Evolutionary conservation across 2,797 vertebrate genomes (phyloP), one percentile per base, ranked within the genome.

Genomic region (Girardinus metallicus): DNA sequence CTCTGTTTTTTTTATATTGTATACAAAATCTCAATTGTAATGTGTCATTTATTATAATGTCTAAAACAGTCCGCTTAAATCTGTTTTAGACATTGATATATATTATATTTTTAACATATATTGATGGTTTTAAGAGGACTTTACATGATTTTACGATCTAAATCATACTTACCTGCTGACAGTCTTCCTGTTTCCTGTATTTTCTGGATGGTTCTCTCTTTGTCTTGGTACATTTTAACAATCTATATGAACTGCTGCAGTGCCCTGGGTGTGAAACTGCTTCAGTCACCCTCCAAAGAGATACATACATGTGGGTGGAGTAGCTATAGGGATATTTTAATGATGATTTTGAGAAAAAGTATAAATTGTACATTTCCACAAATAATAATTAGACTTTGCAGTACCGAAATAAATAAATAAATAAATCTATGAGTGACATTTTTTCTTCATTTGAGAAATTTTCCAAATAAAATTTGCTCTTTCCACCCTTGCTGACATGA

Each of bases 1-100:
- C 64, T 71, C 80, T 71, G 78, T 80, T 60, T 53, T 39, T 62
- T 86, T 80, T 86, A 84, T 70, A 68, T 75, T 83, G 64, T 46
- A 53, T 62, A 66, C 53, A 51, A 82, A 47, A 77, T 81, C 53
- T 86, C 75, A 60, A 76, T 83, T 81, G 70, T 77, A 34, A 77
- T 76, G 51, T 79, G 82, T 76, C 75, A 75, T 88, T 79, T 76
- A 62, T 66, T 43, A 43, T 36, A 74, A 62, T n/a, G 75, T 47
- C 55, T 57, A n/a, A n/a, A n/a, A n/a, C 31, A 75, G 55, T n/a
- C 55, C 53, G 9, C 74, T 51, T 23, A 51, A 51, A 23, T 23
- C 15, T 47, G 46, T 18, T 21, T 51, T 51, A 51, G 18, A 51
- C 49, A 51, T 51, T 51, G 18, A 51, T 51, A 51, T 51, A 9